Percentiles rank a stretch among this genome's conserved stretches.
These are phyloP conservation scores for Escarpia spicata DNA, from an alignment of 2,888 invertebrate species.

Conservation along the genomic window DNA sequence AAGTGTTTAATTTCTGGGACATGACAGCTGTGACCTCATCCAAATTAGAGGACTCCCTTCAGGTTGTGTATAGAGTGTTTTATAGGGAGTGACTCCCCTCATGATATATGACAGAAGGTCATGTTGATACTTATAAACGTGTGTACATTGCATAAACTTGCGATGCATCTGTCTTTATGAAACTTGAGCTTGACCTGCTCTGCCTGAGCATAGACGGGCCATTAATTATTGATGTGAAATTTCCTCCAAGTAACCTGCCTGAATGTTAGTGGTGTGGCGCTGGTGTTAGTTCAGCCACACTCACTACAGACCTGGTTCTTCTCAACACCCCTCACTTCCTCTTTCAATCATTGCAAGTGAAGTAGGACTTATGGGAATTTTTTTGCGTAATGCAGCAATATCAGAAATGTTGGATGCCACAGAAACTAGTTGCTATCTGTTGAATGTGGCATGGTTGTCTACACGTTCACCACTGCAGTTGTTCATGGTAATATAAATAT, in stretches of 20 bases:
- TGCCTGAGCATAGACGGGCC: neutral
- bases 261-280: neutral
- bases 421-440: no score
- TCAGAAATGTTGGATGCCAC: no score
- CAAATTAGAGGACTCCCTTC: no score
- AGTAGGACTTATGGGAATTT: no score
- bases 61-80: neutral
- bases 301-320: neutral
- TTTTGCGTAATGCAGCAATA: no score
- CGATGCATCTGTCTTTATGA: neutral
- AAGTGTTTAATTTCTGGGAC: no score
- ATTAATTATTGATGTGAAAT: conserved; percentile 1
- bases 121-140: neutral
- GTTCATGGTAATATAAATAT: no score
- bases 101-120: neutral
- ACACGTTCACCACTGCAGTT: no score
- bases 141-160: neutral
- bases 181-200: neutral
- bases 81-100: neutral
- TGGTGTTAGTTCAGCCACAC: neutral
- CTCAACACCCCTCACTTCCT: neutral
- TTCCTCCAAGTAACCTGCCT: neutral
- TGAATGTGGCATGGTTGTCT: no score
- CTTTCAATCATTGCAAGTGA: no score
- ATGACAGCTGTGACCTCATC: no score